These are phyloP conservation scores for Crocuta crocuta DNA, from an alignment of 2,113 vertebrate genomes.

Conservation along the genomic window DNA sequence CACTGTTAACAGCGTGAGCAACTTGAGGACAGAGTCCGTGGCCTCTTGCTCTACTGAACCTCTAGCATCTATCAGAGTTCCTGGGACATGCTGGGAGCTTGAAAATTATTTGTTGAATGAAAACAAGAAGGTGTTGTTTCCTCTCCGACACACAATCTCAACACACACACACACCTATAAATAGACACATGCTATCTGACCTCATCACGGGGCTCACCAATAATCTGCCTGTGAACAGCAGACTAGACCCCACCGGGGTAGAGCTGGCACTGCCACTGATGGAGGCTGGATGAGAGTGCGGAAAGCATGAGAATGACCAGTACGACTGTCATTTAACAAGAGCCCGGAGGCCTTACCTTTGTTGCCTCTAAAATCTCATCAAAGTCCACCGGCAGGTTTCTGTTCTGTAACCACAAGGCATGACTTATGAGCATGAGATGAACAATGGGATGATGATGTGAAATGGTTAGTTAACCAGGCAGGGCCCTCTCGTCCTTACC, in stretches of 20 bases:
- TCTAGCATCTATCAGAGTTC: neutral
- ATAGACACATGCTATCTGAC: neutral
- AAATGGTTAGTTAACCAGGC: neutral
- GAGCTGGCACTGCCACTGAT: rapidly evolving
- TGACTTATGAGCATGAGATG: constrained; percentile 88
- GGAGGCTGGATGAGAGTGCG: rapidly evolving
- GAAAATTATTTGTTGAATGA: neutral
- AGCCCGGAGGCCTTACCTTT: constrained; percentile 91
- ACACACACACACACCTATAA: rapidly evolving
- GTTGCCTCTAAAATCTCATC: constrained; percentile 89
- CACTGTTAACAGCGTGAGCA: neutral
- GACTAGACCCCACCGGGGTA: neutral
- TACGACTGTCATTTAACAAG: neutral
- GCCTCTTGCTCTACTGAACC: neutral
- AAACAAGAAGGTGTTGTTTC: neutral
- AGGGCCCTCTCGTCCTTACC: constrained; percentile 69
- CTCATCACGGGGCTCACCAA: rapidly evolving
- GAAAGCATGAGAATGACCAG: neutral
- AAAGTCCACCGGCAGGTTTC: constrained; percentile 91
- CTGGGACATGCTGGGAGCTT: neutral
- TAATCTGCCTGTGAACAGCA: neutral
- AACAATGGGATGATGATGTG: constrained; percentile 71
- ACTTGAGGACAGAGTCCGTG: too few relatives aligned
- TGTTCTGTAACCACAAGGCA: constrained; percentile 95
- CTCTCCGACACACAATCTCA: neutral